Percentiles rank a stretch among this genome's conserved stretches.
Conservation (phyloP, 2,797 vertebrate genomes). For the Poecile montanus region DNA sequence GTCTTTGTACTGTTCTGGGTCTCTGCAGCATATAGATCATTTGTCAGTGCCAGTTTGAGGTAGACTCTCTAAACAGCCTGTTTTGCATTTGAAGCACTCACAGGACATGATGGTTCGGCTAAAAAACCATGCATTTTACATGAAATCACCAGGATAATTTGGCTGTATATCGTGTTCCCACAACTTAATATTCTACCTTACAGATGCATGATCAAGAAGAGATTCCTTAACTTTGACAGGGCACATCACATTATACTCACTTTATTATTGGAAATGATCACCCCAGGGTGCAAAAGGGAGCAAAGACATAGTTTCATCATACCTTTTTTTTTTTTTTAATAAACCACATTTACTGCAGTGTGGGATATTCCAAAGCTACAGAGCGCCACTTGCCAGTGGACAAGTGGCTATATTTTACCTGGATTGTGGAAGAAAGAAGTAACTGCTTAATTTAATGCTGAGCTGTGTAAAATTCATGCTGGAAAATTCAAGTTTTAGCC, state of each 20-base stretch:
- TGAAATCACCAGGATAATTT: conserved; percentile 66
- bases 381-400: conserved; percentile 53
- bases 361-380: conserved; percentile 36
- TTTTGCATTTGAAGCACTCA: conserved; percentile 64
- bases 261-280: conserved; percentile 73
- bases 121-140: conserved; percentile 58
- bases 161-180: conserved; percentile 42
- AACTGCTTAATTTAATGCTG: not conserved
- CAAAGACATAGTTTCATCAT: conserved; percentile 22
- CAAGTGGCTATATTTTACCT: not conserved
- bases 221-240: conserved; percentile 66
- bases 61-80: conserved; percentile 43
- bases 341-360: not conserved
- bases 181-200: conserved; percentile 69
- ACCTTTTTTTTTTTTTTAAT: not conserved
- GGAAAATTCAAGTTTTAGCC: not conserved
- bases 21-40: conserved; percentile 47
- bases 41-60: conserved; percentile 59
- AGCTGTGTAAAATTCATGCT: not conserved
- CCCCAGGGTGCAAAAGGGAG: conserved; percentile 58
- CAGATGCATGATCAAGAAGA: conserved; percentile 65
- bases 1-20: conserved; percentile 28
- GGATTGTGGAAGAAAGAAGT: not conserved
- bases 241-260: conserved; percentile 67
- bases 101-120: conserved; percentile 47